Evolutionary conservation across 2,113 vertebrate genomes (phyloP), one percentile per base, ranked within the genome.

Genomic region (Rhinolophus ferrumequinum): DNA sequence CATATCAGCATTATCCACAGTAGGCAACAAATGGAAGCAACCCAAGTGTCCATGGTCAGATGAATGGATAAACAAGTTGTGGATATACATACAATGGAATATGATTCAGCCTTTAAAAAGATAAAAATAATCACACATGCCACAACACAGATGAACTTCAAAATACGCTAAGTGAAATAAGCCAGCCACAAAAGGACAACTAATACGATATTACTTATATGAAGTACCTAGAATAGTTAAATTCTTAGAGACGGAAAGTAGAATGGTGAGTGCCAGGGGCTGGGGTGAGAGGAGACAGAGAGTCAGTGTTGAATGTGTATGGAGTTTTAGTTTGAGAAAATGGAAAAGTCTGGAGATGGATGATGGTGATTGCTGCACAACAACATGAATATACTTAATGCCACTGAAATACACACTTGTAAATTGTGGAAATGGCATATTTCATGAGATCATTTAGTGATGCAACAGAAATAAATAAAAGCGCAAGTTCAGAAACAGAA

Each of bases 121-220:
- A 44, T 22, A 18, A 21, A 56, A 22, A 79, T 87, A 38, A n/a
- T 77, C 47, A 58, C 24, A 64, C 19, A 52, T 3, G 4, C 56
- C 41, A 73, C 24, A 58, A n/a, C 52, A 50, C 41, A 10, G 58
- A 24, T 35, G 38, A 87, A 60, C 7, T 62, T 69, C 60, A 50
- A 87, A 69, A 18, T 67, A 79, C 21, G 80, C 33, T 84, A 92
- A 66, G 44, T 92, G 73, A 69, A 87, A 50, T 79, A 86, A 86
- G 24, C 41, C 67, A 79, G 52, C 18, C 30, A 69, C 33, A 21
- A 69, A 60, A 93, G 12, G 62, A 30, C 73, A 87, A 69, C 50
- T 8, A 58, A 16, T 5, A 30, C 30, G n/a, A 84, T 47, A 75
- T 22, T 19, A 64, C 12, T 33, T 75, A 60, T 19, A 50, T 22